Evolutionary conservation across 2,113 vertebrate genomes (phyloP).

Genomic region (Alouatta palliata): DNA sequence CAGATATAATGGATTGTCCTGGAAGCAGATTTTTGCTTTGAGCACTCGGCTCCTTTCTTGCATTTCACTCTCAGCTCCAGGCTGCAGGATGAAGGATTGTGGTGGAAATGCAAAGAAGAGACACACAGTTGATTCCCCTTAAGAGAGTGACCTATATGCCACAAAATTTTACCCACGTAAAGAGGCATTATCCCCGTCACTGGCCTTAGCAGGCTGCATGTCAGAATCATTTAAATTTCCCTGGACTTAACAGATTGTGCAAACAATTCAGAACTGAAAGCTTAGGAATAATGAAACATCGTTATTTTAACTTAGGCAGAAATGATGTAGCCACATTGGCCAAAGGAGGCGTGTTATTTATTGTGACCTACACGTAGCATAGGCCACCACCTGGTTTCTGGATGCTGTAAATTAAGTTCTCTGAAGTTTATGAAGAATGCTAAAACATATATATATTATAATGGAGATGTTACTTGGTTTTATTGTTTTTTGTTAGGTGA

Average conservation of each 20-base stretch:
- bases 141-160: slow-evolving; percentile 87
- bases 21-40: slow-evolving; percentile 93
- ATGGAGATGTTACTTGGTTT: background rate
- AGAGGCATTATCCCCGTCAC: slow-evolving; percentile 84
- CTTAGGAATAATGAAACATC: slow-evolving; percentile 80
- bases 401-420: slow-evolving; percentile 65
- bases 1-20: slow-evolving; percentile 95
- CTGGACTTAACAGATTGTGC: slow-evolving; percentile 83
- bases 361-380: slow-evolving; percentile 75
- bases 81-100: slow-evolving; percentile 88
- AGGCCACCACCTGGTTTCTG: slow-evolving; percentile 73
- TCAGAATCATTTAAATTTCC: slow-evolving; percentile 85
- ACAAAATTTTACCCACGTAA: slow-evolving; percentile 83
- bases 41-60: slow-evolving; percentile 88
- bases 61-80: slow-evolving; percentile 86
- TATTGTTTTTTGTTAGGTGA: slow-evolving; percentile 23
- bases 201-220: slow-evolving; percentile 84
- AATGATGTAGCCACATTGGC: slow-evolving; percentile 45
- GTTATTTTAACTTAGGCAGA: slow-evolving; percentile 73
- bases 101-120: slow-evolving; percentile 82
- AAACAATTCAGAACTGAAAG: slow-evolving; percentile 79
- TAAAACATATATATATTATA: background rate
- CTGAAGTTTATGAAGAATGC: slow-evolving; percentile 40
- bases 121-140: slow-evolving; percentile 82
- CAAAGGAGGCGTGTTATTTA: slow-evolving; percentile 75